Evolutionary conservation across 2,888 invertebrate genomes (phyloP).

Genomic region (Micropterix aruncella): DNA sequence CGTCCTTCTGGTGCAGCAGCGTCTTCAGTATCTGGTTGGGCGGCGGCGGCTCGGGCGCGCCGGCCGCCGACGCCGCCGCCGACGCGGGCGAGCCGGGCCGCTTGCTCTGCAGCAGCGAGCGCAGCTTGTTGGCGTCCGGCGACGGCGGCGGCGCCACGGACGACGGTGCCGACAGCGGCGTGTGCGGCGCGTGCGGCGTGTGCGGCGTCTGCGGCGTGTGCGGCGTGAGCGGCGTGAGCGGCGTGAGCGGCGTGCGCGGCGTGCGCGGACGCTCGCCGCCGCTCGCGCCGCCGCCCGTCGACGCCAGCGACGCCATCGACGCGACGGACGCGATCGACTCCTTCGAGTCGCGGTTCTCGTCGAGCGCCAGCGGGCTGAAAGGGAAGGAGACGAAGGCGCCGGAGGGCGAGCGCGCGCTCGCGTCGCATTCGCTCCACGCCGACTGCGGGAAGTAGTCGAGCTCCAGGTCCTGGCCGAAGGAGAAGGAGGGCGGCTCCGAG

Average conservation of each 20-base stretch:
- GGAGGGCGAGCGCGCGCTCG: slow-evolving; percentile 21
- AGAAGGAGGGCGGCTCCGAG: slow-evolving; percentile 28
- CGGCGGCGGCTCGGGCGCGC: slow-evolving; percentile 16
- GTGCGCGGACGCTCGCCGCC: slow-evolving; percentile 18
- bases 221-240: slow-evolving; percentile 20
- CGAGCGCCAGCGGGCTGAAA: slow-evolving; percentile 45
- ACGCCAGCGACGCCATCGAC: slow-evolving; percentile 28
- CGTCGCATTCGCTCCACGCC: slow-evolving; percentile 33
- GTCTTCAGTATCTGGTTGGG: slow-evolving; percentile 40
- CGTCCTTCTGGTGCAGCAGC: slow-evolving; percentile 46
- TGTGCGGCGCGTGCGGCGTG: slow-evolving; percentile 19
- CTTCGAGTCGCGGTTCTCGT: slow-evolving; percentile 34
- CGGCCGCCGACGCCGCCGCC: slow-evolving; percentile 9
- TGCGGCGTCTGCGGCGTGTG: slow-evolving; percentile 23
- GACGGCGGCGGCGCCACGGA: slow-evolving; percentile 15
- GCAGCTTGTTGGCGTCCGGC: slow-evolving; percentile 42
- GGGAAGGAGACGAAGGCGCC: slow-evolving; percentile 39
- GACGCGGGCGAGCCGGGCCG: slow-evolving; percentile 20
- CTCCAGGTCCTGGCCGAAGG: slow-evolving; percentile 54
- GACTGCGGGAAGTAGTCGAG: slow-evolving; percentile 50
- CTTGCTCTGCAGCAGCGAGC: slow-evolving; percentile 37
- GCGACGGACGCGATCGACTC: slow-evolving; percentile 30
- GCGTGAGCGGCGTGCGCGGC: slow-evolving; percentile 21
- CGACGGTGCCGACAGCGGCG: slow-evolving; percentile 21
- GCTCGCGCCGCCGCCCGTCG: slow-evolving; percentile 12